Base-by-base conservation (phyloP, 2,113 vertebrate genomes). In the Muntiacus muntjak region DNA sequence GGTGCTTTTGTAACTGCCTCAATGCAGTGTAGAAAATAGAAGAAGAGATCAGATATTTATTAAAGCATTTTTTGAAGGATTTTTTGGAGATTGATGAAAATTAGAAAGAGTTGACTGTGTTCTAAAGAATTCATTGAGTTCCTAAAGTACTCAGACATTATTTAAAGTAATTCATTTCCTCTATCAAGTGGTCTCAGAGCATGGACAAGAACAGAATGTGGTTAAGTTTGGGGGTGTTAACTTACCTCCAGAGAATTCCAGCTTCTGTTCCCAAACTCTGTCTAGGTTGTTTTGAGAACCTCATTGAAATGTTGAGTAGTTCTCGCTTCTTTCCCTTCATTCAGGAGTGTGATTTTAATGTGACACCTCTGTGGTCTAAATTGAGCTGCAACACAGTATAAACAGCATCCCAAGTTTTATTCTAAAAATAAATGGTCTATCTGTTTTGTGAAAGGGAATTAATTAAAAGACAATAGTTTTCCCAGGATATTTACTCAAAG, bases 381-480 rank as follows among this genome's bases (percentile, higher is more conserved):
- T 1, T 92, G 76, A 95, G 57, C 40, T 55, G 50, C 87, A 40
- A 86, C 7, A 79, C 13, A 45, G 4, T 26, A 54, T 52, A 52
- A 43, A 81, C 21, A 30, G 33, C 33, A 3, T 47, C 10, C n/a
- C 95, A 45, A 76, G 23, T 57, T 95, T 62, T 62, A 91, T 45
- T 25, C 8, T 93, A 79, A 91, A 87, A n/a, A 57, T 71, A 43
- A 60, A 36, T 74, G 94, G 54, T 7, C 28, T 45, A 1, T 86
- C 9, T 88, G n/a, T 95, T 92, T 25, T 81, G 45, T n/a, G 57
- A 83, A 91, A 89, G 17, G 12, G 5, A 94, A 86, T 85, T 87
- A 76, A 76, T 94, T 79, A 67, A 36, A 94, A 76, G 15, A 84
- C 50, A 91, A 33, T 88, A 97, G 86, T 78, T 91, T 94, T 55